Percentiles rank a stretch among this genome's conserved stretches.
phyloP scores from a whole-genome alignment of 2,113 vertebrate species.

The Strix uralensis region DNA sequence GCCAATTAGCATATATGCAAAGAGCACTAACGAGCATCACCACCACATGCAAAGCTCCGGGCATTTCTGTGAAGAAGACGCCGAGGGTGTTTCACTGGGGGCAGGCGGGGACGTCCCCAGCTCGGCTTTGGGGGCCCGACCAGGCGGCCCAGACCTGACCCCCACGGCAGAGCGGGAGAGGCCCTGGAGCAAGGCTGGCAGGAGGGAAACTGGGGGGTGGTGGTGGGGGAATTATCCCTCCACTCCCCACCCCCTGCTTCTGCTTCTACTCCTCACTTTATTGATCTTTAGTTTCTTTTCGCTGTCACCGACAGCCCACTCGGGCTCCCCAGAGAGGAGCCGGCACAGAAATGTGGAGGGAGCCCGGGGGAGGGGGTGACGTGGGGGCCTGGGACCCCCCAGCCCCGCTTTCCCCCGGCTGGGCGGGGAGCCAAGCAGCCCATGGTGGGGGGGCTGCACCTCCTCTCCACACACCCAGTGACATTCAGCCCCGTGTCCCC shows the following conservation, averaged over 20 bases:
- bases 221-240: not conserved
- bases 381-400: not conserved
- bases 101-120: rapidly evolving
- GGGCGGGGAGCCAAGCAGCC: rapidly evolving
- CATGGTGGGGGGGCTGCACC: not conserved
- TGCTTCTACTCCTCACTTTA: not conserved
- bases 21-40: not conserved
- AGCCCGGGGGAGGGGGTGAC: rapidly evolving
- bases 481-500: not conserved
- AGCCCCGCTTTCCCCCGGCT: rapidly evolving
- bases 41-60: rapidly evolving
- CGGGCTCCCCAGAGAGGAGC: not conserved
- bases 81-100: not conserved
- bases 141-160: rapidly evolving
- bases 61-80: rapidly evolving
- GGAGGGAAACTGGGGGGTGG: not conserved
- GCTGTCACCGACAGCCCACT: rapidly evolving
- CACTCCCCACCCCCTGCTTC: not conserved
- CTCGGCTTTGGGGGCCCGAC: rapidly evolving
- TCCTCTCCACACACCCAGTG: not conserved
- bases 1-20: not conserved
- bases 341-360: not conserved
- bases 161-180: rapidly evolving
- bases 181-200: not conserved
- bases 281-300: not conserved